A percentile compares a stretch with the other conserved stretches of the same genome.
phyloP scores from a whole-genome alignment of 2,888 invertebrate genomes.

The Scaptodrosophila latifasciaeformis region DNA sequence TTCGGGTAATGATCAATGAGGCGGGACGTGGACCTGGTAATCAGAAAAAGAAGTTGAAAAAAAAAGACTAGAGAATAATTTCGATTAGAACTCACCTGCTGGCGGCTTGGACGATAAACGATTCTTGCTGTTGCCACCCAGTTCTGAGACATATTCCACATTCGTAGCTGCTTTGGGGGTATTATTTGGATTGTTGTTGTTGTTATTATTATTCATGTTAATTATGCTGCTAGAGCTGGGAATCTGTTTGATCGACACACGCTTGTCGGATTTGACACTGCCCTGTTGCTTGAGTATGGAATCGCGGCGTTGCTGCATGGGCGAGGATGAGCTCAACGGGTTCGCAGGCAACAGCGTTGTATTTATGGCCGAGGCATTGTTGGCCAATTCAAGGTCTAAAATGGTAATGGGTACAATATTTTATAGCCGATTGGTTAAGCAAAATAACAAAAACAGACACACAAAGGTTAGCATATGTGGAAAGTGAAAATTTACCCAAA shows the following conservation, averaged over 20 bases:
- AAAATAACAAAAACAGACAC: too few relatives aligned
- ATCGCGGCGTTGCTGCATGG: constrained; percentile 68
- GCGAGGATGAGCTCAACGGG: constrained; percentile 53
- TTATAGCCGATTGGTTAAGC: too few relatives aligned
- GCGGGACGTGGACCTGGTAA: constrained; percentile 75
- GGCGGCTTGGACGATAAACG: constrained; percentile 59
- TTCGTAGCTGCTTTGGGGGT: constrained; percentile 54
- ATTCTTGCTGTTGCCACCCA: constrained; percentile 44
- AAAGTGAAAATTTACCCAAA: background rate
- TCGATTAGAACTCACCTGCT: constrained; percentile 50
- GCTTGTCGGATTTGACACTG: constrained; percentile 71
- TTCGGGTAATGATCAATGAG: constrained; percentile 72
- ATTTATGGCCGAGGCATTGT: constrained; percentile 3
- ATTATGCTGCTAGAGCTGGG: constrained; percentile 32
- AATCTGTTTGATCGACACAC: constrained; percentile 72
- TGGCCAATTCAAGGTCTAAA: constrained; percentile 49
- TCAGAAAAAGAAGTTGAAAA: too few relatives aligned
- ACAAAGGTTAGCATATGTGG: too few relatives aligned
- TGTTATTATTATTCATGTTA: constrained; percentile 41
- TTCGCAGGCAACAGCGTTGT: constrained; percentile 25
- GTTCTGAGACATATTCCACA: constrained; percentile 72
- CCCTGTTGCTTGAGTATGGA: constrained; percentile 74
- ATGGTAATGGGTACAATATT: too few relatives aligned
- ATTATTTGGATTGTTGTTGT: constrained; percentile 36
- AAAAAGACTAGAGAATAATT: background rate